A percentile compares a stretch with the other conserved stretches of the same genome.
Evolutionary conservation across 2,888 invertebrate genomes (phyloP).

Genomic region (Abrostola triplasia): DNA sequence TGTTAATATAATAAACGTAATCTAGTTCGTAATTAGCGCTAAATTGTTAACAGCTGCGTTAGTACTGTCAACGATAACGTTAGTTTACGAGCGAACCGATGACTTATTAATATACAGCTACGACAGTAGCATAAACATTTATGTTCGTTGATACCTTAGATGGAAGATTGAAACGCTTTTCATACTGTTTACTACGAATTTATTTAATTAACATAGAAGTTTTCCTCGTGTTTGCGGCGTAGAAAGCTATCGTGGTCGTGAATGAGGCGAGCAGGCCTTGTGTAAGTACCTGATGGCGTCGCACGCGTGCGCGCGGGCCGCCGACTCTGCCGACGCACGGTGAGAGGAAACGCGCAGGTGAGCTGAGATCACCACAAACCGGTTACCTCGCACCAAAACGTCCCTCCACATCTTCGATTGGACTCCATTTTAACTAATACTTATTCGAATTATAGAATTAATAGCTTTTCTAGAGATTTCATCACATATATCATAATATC

Average conservation of each 20-base stretch:
- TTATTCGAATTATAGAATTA: slow-evolving; percentile 52
- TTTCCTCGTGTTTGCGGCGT: slow-evolving; percentile 67
- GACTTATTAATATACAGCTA: slow-evolving; percentile 9
- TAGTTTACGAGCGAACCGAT: slow-evolving; percentile 13
- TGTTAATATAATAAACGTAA: no score
- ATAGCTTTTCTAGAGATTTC: slow-evolving; percentile 48
- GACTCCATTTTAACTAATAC: slow-evolving; percentile 54
- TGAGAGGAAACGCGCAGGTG: slow-evolving; percentile 64
- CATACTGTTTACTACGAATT: slow-evolving; percentile 47
- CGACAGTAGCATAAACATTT: slow-evolving; percentile 11
- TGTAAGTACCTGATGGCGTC: slow-evolving; percentile 43
- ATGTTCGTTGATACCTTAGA: slow-evolving; percentile 5
- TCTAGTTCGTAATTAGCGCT: slow-evolving; percentile 12
- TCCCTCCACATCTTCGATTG: slow-evolving; percentile 62
- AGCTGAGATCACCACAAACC: slow-evolving; percentile 79
- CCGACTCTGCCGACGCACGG: slow-evolving; percentile 28
- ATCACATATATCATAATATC: slow-evolving; percentile 24
- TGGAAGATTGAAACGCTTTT: slow-evolving; percentile 36
- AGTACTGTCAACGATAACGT: slow-evolving; percentile 21
- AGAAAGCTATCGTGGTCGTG: slow-evolving; percentile 78
- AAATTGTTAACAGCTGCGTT: slow-evolving; percentile 18
- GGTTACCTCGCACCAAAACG: slow-evolving; percentile 69
- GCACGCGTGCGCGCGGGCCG: slow-evolving; percentile 40
- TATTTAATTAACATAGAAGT: slow-evolving; percentile 63
- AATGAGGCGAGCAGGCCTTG: slow-evolving; percentile 72